Evolutionary conservation across 2,888 invertebrate species (phyloP), one percentile per base, ranked within the genome.

Genomic region (Rhingia rostrata): DNA sequence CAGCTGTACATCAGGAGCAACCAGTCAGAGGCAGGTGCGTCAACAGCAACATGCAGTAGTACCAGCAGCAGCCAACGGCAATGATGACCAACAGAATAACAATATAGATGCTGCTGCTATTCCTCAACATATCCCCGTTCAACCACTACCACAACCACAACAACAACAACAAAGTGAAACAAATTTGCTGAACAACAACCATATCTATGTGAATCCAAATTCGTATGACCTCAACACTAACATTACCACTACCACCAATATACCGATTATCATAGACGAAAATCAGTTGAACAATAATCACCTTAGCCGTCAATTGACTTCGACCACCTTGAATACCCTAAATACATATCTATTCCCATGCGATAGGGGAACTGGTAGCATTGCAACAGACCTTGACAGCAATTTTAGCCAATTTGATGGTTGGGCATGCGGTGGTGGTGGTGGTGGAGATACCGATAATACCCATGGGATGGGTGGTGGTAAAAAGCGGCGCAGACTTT

Each of bases 321-420:
- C 91, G 45, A 90, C 90, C 43, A 90, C 90, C 39, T 83, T 90
- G 70, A 91, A 90, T 87, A 90, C 90, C 30, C 87, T 90, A 32
- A 91, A 90, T 84, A 90, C 90, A 90, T 90, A 90, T 91, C 90
- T 91, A 9, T 90, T 90, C 74, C 91, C 91, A 47, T 89, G 90
- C 60, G 88, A 89, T n/a, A 88, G 87, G 60, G 88, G 88, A 83
- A 88, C 88, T 41, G 90, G 90, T 84, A 90, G 89, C 86, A 87
- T 87, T 79, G 90, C 90, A 63, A 90, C 89, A 75, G 90, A 90
- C 69, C 87, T 90, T 70, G 91, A 91, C 79, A 90, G 90, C 87
- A 90, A 90, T 51, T 91, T 90, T 53, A 91, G 91, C 70, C 90
- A 90, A 78, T 90, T 91, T 89, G 90, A 90, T 7, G 91, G 89